Evolutionary conservation across 2,797 vertebrate species (phyloP).

Genomic region (Acipenser transmontanus): DNA sequence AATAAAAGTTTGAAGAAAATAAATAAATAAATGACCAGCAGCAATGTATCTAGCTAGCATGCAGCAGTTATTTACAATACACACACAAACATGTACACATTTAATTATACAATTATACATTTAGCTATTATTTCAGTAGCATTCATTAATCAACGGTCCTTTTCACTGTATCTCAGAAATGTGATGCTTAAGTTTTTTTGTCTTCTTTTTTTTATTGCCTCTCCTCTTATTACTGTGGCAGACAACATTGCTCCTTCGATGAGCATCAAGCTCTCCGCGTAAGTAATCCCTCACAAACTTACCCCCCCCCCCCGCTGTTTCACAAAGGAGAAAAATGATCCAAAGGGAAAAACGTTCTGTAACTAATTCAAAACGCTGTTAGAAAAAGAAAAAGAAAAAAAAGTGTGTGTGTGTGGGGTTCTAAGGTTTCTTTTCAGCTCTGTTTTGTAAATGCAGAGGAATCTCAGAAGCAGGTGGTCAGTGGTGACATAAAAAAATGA

Average conservation of each 20-base stretch:
- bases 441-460: conserved; percentile 61
- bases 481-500: conserved; percentile 66
- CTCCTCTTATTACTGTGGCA: neutral
- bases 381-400: conserved; percentile 10
- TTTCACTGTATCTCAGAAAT: neutral
- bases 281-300: neutral
- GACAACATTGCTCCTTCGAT: neutral
- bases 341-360: conserved; percentile 15
- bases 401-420: conserved; percentile 2
- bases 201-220: neutral
- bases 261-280: neutral
- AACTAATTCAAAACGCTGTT: conserved; percentile 31
- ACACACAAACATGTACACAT: too few relatives aligned
- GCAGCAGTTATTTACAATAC: too few relatives aligned
- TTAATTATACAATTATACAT: too few relatives aligned
- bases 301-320: neutral
- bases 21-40: too few relatives aligned
- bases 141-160: too few relatives aligned
- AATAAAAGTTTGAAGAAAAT: too few relatives aligned
- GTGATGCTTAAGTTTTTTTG: neutral
- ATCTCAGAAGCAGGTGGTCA: conserved; percentile 70
- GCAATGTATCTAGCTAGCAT: too few relatives aligned
- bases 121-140: too few relatives aligned
- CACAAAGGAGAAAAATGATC: conserved; percentile 24
- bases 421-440: conserved; percentile 40